Evolutionary conservation across 2,888 invertebrate species (phyloP), one percentile per base, ranked within the genome.

Genomic region (Eupithecia abbreviata): DNA sequence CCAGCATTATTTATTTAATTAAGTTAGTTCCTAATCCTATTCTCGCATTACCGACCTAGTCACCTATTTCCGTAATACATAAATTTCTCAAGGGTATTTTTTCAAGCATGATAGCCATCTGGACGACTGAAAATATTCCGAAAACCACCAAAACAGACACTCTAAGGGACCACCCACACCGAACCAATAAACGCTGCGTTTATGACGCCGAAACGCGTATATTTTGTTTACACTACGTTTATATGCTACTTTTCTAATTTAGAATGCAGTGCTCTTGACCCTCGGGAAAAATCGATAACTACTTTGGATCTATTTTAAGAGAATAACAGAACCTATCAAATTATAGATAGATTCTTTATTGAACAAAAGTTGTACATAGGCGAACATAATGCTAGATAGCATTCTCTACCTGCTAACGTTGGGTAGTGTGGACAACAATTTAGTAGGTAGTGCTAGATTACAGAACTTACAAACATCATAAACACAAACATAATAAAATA

Each of bases 101-200:
- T 45, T 47, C 55, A 55, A 30, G 10, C 62, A 18, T 42, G 42
- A 15, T 45, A 15, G 58, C 70, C 77, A 73, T 75, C 72, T 77
- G 75, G 65, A 51, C 43, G 41, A 62, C 77, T 74, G 74, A 72
- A 73, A 67, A 75, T 62, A 75, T 72, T 73, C 69, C 70, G 55
- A 45, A 69, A 72, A 71, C 68, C 72, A 72, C 66, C 51, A 13
- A 58, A 51, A 55, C 71, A 55, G 71, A 72, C 51, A 51, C 58
- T 67, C 42, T 67, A 58, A 67, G 18, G 62, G 75, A 73, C 94
- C 94, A 94, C 94, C 93, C 94, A 93, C 91, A 91, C 87, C 83
- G 92, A 81, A 86, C 87, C 84, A 89, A 90, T 92, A 92, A 93
- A 92, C 65, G 91, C 89, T 51, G 83, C 90, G 90, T 91, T 93